Evolutionary conservation across 2,888 invertebrate species (phyloP), one percentile per base, ranked within the genome.

Genomic region (Diloba caeruleocephala): DNA sequence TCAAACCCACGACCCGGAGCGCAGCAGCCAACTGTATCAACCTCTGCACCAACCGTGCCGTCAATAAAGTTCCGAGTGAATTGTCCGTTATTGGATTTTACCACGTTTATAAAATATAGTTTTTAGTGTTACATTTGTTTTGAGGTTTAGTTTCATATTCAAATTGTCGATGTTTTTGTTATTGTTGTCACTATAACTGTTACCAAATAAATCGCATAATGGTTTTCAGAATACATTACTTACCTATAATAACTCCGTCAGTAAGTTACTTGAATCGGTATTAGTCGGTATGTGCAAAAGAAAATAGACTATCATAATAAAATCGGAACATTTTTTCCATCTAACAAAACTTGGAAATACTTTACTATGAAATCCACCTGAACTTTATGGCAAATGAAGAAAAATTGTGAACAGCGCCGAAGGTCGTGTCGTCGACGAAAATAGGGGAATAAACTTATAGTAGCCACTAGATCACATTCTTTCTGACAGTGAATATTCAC

Each of bases 341-440:
- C 49, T 57, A 60, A 54, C 62, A 63, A 71, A 64, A 52, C 60
- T 70, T 41, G 44, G 37, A 66, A 72, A 46, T 51, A 53, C 51
- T 51, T 64, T 55, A 46, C 51, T 53, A 63, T 59, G 53, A 71
- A 76, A 76, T 71, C 74, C 53, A 56, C 51, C 63, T 55, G 65
- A 76, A 76, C 48, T 74, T 76, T 68, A 68, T 71, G 71, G 76
- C 76, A 76, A 74, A 74, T 74, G 76, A 74, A 76, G 74, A 74
- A 71, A 74, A 73, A 74, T 76, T 60, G 76, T 60, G 59, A 63
- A 67, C 53, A 56, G 32, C 59, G 56, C 63, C 65, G 42, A 71
- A 73, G 71, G 74, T 71, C 65, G 71, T 68, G 71, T 66, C 59
- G 57, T 65, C 71, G 61, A 55, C 67, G 58, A 67, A 76, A 76